Base-by-base conservation (phyloP, 2,888 invertebrate genomes). In the Aleiodes testaceus region DNA sequence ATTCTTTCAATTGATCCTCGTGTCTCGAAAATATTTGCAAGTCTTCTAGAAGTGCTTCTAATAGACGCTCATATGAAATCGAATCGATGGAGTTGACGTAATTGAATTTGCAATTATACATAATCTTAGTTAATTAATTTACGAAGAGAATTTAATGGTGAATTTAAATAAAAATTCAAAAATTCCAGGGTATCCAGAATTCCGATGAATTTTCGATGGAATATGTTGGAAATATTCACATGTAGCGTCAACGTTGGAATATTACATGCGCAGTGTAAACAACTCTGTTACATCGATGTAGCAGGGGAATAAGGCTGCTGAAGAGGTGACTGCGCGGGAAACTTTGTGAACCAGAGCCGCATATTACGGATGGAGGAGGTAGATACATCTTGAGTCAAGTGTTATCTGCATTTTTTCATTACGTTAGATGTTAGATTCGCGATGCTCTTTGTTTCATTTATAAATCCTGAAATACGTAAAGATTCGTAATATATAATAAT, bases 261-360 rank as follows among this genome's bases (percentile, higher is more conserved):
- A 81, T 87, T 86, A 87, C 87, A 87, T 87, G 87, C 87, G 87
- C 87, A 86, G 85, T 87, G 87, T 87, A 86, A 87, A 86, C 87
- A 87, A 87, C 87, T 87, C 87, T 83, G 85, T 87, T 87, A 87
- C 87, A 87, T 84, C 85, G 80, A 78, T 72, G 75, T 82, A 86
- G 78, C 83, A 86, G 87, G 87, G 80, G 82, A 83, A 78, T 81
- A 86, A 83, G 77, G 77, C 70, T n/a, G 59, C 42, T 69, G 65
- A 86, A 75, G 86, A 87, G 87, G 83, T 84, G 72, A 73, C 77
- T 80, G 81, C 84, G 86, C 86, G 85, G 86, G 86, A 87, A 86
- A 86, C 84, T 78, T 74, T 75, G 75, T 74, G 78, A 85, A 86
- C 80, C 85, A 85, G 85, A 86, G 85, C 77, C 84, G 78, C 84